Conservation (phyloP, 2,113 vertebrate genomes). For the Lepisosteus oculatus region DNA sequence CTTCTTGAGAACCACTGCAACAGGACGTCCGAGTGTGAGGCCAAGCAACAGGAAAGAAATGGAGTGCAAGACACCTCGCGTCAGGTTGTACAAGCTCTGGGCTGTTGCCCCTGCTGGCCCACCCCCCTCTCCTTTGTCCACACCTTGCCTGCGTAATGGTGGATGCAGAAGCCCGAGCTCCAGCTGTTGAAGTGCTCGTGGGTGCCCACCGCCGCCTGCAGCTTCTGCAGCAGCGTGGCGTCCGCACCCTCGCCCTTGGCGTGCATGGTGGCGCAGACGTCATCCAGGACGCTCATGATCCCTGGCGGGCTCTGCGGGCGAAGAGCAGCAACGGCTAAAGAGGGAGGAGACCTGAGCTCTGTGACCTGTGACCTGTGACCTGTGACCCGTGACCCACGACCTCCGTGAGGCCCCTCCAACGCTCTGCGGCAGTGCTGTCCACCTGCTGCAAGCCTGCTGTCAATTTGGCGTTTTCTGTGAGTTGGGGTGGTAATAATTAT, state of each 20-base stretch:
- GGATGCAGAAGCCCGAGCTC: conserved; percentile 87
- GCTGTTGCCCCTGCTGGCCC: too few relatives aligned
- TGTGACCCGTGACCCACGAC: too few relatives aligned
- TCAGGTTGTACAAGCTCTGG: background rate
- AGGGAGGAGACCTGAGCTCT: background rate
- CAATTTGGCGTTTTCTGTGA: too few relatives aligned
- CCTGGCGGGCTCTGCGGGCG: conserved; percentile 80
- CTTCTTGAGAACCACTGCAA: too few relatives aligned
- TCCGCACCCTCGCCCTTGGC: conserved; percentile 90
- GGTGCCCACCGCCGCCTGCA: conserved; percentile 82
- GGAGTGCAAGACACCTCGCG: background rate
- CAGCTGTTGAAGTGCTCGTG: conserved; percentile 97
- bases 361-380: background rate
- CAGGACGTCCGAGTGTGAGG: too few relatives aligned
- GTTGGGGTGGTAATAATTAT: too few relatives aligned
- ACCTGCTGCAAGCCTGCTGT: too few relatives aligned
- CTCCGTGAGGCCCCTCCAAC: too few relatives aligned
- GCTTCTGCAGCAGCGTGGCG: conserved; percentile 88
- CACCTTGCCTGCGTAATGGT: conserved; percentile 96
- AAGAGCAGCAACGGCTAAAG: too few relatives aligned
- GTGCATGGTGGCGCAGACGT: conserved; percentile 94
- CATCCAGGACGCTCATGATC: conserved; percentile 94
- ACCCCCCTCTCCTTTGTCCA: background rate
- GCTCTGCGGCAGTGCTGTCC: too few relatives aligned
- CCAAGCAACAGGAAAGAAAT: too few relatives aligned